These are phyloP conservation scores for Origma solitaria DNA, from an alignment of 2,113 vertebrate species.

Conservation along the genomic window DNA sequence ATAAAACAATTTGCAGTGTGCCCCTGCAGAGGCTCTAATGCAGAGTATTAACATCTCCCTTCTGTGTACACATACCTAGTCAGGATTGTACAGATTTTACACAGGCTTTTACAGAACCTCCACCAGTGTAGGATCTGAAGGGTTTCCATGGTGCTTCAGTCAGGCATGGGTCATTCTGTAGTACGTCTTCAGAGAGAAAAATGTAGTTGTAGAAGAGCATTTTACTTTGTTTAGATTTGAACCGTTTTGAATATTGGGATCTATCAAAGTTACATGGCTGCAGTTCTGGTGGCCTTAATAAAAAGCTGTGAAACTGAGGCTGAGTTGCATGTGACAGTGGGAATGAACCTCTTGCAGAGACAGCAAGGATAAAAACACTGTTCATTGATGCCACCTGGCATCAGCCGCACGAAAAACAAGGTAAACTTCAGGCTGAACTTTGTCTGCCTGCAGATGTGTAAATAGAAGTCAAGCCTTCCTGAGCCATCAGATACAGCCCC, in stretches of 20 bases:
- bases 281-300: neutral
- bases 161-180: neutral
- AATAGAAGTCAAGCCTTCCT: neutral
- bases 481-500: neutral
- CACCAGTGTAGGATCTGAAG: neutral
- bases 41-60: neutral
- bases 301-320: neutral
- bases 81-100: neutral
- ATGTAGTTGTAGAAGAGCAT: neutral
- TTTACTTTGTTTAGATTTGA: neutral
- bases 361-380: neutral
- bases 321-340: neutral
- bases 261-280: neutral
- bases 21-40: neutral
- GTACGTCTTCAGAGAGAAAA: neutral
- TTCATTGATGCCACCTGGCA: neutral
- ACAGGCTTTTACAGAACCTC: neutral
- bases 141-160: neutral
- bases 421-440: neutral
- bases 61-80: neutral
- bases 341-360: neutral
- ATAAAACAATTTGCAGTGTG: neutral
- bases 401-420: neutral
- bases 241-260: neutral
- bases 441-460: neutral